A percentile compares a stretch with the other conserved stretches of the same genome.
These are phyloP conservation scores for Forbesichthys agassizii DNA, from an alignment of 2,113 vertebrate species.

Conservation along the genomic window DNA sequence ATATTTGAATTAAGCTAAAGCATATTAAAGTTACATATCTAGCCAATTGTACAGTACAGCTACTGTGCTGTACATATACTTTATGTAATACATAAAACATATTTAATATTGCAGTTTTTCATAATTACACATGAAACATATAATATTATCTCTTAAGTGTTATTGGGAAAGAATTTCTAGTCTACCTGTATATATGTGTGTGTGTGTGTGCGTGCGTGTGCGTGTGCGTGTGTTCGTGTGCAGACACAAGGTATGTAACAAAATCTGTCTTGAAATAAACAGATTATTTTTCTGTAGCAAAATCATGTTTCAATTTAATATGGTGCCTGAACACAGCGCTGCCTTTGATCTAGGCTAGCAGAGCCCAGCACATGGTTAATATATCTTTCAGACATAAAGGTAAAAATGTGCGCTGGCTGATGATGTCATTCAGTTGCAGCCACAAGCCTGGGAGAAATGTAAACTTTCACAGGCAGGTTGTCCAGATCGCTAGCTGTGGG, in stretches of 20 bases:
- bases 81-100: constrained; percentile 29
- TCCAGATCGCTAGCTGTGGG: constrained; percentile 72
- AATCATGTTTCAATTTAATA: constrained; percentile 79
- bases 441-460: constrained; percentile 68
- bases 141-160: constrained; percentile 33
- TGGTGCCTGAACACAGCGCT: constrained; percentile 71
- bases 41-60: constrained; percentile 7
- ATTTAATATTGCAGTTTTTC: constrained; percentile 35
- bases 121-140: constrained; percentile 44
- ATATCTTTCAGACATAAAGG: constrained; percentile 82
- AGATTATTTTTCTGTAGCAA: constrained; percentile 76
- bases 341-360: constrained; percentile 75
- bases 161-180: no score
- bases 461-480: constrained; percentile 71
- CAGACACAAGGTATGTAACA: constrained; percentile 66
- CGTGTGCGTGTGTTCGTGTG: constrained; percentile 45
- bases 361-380: constrained; percentile 78
- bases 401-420: constrained; percentile 76
- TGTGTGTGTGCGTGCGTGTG: no score
- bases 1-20: constrained; percentile 14
- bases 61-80: constrained; percentile 5
- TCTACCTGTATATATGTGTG: background rate
- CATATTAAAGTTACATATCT: constrained; percentile 1
- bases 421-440: constrained; percentile 78
- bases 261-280: constrained; percentile 78